Percentiles rank a stretch among this genome's conserved stretches.
Conservation (phyloP, 2,113 vertebrate genomes). For the Tringa solitaria region DNA sequence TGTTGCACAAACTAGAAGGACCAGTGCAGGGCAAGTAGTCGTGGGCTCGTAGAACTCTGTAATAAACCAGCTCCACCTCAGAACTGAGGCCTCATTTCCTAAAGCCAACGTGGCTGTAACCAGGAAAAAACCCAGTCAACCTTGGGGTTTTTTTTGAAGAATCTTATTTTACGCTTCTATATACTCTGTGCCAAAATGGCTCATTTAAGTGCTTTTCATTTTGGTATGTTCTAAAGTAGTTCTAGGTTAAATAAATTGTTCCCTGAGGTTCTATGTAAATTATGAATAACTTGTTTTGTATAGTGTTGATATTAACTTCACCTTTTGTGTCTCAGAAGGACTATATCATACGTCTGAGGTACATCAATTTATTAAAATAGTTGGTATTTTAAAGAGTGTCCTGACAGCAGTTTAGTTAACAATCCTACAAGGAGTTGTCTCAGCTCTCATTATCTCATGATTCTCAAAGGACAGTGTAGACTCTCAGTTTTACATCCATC, state of each 20-base stretch:
- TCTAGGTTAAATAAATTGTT: not conserved
- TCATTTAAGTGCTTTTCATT: not conserved
- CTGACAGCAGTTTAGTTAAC: not conserved
- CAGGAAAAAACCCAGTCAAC: not conserved
- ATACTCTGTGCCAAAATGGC: not conserved
- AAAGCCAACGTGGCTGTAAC: not conserved
- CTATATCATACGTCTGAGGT: not conserved
- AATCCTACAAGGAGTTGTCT: not conserved
- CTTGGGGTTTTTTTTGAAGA: not conserved
- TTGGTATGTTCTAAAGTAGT: not conserved
- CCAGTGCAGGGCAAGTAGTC: not conserved
- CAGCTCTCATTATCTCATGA: not conserved
- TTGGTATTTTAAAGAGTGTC: not conserved
- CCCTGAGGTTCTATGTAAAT: not conserved
- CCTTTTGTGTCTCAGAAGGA: not conserved
- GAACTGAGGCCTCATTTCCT: not conserved
- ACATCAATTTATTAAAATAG: not conserved
- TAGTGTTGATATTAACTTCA: not conserved
- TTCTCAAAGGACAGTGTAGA: not conserved
- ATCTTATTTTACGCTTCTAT: not conserved
- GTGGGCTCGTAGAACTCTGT: not conserved
- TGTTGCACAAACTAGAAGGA: slow-evolving; percentile 16
- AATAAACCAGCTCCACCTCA: not conserved
- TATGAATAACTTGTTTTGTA: not conserved
- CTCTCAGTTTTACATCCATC: not conserved